phyloP scores from a whole-genome alignment of 2,113 vertebrate species.

The Dunckerocampus dactyliophorus region DNA sequence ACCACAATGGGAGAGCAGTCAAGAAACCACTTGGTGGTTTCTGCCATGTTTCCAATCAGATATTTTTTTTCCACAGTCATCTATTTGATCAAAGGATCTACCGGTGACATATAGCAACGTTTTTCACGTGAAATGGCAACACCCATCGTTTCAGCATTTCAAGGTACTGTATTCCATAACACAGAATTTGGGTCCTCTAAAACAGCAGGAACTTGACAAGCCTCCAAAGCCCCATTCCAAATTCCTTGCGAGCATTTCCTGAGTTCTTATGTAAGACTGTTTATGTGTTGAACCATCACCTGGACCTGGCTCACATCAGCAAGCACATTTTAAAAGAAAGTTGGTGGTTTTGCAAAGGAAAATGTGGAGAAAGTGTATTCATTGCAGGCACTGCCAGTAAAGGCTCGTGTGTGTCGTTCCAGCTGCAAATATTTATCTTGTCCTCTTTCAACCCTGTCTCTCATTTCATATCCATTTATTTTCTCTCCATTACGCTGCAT shows the following conservation, averaged over 20 bases:
- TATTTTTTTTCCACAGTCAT: slow-evolving; percentile 6
- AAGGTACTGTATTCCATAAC: slow-evolving; percentile 45
- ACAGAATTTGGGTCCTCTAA: slow-evolving; percentile 35
- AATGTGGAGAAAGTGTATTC: slow-evolving; percentile 6
- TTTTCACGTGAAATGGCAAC: slow-evolving; percentile 42
- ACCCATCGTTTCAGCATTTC: slow-evolving; percentile 24
- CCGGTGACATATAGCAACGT: slow-evolving; percentile 43
- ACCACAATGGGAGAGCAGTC: slow-evolving; percentile 21
- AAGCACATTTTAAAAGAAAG: slow-evolving; percentile 30
- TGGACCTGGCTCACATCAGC: slow-evolving; percentile 30
- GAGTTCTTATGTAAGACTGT: slow-evolving; percentile 40
- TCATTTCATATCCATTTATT: slow-evolving; percentile 41
- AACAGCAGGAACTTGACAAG: slow-evolving; percentile 31
- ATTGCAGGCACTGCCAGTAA: not conserved
- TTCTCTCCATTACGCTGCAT: slow-evolving; percentile 17
- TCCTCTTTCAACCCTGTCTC: slow-evolving; percentile 36
- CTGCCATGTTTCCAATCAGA: not conserved
- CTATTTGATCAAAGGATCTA: slow-evolving; percentile 25
- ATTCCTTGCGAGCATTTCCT: slow-evolving; percentile 45
- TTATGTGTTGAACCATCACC: slow-evolving; percentile 43
- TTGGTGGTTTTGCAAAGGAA: slow-evolving; percentile 5
- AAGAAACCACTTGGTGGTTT: slow-evolving; percentile 14
- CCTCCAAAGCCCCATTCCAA: slow-evolving; percentile 19
- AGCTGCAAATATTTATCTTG: slow-evolving; percentile 40
- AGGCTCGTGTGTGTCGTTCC: slow-evolving; percentile 17